A percentile compares a stretch with the other conserved stretches of the same genome.
phyloP scores from a whole-genome alignment of 1,140 invertebrate genomes.

The Neotoxoptera formosana region DNA sequence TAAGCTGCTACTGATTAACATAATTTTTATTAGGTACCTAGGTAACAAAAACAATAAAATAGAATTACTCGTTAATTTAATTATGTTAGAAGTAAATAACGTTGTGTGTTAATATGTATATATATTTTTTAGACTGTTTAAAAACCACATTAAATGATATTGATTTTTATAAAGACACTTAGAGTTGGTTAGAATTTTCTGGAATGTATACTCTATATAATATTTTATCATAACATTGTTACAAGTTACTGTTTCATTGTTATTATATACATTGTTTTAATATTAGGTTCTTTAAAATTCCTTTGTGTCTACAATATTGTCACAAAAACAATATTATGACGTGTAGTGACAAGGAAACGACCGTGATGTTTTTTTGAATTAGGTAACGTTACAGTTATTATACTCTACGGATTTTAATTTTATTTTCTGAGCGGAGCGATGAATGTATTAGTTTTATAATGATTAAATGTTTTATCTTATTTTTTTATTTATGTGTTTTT shows the following conservation, averaged over 20 bases:
- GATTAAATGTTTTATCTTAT: background rate
- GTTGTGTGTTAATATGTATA: background rate
- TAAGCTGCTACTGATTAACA: background rate
- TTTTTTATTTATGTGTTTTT: background rate
- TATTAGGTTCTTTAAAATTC: conserved; percentile 1
- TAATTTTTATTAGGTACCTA: background rate
- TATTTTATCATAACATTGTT: conserved; percentile 13
- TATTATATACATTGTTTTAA: background rate
- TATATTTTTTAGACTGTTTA: background rate
- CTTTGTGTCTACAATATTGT: background rate
- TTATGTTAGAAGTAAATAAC: background rate
- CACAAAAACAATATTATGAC: background rate
- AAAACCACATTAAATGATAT: background rate
- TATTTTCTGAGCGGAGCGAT: background rate
- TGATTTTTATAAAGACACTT: background rate
- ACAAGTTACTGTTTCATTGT: background rate
- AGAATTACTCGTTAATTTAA: background rate
- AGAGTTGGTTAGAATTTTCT: background rate
- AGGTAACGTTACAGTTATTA: background rate
- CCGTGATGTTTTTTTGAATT: background rate
- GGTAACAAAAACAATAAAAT: background rate
- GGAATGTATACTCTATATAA: background rate
- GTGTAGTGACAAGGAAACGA: background rate
- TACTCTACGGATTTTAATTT: background rate
- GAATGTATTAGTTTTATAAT: background rate